Conservation (phyloP, 2,113 vertebrate genomes). For the Lynx canadensis region DNA sequence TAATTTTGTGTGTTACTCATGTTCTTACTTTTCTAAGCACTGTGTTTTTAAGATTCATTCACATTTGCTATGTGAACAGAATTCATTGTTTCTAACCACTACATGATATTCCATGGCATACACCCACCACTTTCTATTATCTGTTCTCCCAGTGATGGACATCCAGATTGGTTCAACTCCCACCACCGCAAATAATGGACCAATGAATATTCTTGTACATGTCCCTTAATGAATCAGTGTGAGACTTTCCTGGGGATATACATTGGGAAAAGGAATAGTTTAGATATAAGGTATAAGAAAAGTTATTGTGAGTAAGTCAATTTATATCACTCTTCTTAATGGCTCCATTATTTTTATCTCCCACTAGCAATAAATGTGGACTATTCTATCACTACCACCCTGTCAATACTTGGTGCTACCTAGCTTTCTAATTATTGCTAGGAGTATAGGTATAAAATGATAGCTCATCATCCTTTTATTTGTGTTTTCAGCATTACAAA, state of each 20-base stretch:
- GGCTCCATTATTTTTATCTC: not conserved
- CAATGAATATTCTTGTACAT: not conserved
- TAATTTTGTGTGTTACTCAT: not conserved
- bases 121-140: not conserved
- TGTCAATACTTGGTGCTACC: not conserved
- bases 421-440: constrained; percentile 3
- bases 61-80: not conserved
- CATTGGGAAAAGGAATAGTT: not conserved
- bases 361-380: not conserved
- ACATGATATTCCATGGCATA: not conserved
- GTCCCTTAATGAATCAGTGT: not conserved
- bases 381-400: not conserved
- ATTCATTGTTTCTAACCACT: not conserved
- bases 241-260: not conserved
- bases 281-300: not conserved
- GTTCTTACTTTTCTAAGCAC: constrained; percentile 27
- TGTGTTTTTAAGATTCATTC: not conserved
- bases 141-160: not conserved
- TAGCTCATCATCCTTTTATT: not conserved
- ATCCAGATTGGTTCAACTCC: not conserved
- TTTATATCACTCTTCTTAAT: not conserved
- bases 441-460: not conserved
- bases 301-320: not conserved
- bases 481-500: not conserved
- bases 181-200: not conserved